A percentile compares a stretch with the other conserved stretches of the same genome.
These are phyloP conservation scores for Vireo griseus DNA, from an alignment of 2,797 vertebrate species.

Conservation along the genomic window DNA sequence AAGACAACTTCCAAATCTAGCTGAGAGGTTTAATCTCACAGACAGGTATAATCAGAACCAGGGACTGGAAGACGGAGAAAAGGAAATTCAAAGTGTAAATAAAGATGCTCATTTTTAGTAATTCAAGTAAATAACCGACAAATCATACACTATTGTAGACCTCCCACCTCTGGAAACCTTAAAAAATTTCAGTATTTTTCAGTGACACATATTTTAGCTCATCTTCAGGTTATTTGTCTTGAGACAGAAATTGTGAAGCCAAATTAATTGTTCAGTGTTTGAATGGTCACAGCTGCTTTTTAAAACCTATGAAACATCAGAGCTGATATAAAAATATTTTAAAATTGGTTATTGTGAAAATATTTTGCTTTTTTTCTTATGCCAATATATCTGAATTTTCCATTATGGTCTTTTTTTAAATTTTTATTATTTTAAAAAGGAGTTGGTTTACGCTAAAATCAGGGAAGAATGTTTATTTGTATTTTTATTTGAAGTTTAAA, in stretches of 20 bases:
- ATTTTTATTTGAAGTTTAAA: not conserved
- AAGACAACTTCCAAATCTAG: not conserved
- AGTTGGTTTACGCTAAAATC: not conserved
- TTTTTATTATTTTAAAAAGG: not conserved
- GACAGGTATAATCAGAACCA: not conserved
- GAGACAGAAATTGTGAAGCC: not conserved
- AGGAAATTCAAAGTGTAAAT: not conserved
- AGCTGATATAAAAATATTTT: not conserved
- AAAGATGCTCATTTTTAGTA: not conserved
- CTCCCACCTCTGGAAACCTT: not conserved
- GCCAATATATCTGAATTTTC: not conserved
- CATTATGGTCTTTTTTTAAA: too few species aligned
- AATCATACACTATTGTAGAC: not conserved
- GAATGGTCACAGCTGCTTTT: not conserved
- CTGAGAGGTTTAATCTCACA: not conserved
- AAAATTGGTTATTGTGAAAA: not conserved
- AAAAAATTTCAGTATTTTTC: not conserved
- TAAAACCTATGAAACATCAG: not conserved
- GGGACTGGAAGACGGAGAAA: not conserved
- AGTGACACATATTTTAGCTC: not conserved
- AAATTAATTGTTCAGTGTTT: not conserved
- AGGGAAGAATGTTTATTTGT: not conserved
- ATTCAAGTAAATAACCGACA: not conserved
- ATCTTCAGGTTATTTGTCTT: not conserved
- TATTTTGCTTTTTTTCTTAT: not conserved